phyloP scores from a whole-genome alignment of 2,888 invertebrate species.

The Sphaerophoria taeniata region DNA sequence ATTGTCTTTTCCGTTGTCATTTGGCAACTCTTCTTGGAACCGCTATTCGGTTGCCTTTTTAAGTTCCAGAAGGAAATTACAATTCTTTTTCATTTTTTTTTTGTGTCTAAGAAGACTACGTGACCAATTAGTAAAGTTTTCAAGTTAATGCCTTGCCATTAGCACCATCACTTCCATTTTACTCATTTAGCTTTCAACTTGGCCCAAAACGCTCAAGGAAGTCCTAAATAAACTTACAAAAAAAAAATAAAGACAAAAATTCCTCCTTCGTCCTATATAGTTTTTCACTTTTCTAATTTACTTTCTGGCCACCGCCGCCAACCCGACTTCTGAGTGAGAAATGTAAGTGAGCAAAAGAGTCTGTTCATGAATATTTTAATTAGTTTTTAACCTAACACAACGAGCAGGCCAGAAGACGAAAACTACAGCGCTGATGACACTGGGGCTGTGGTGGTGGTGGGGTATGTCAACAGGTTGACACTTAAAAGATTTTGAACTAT shows the following conservation, averaged over 20 bases:
- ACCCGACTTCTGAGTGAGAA: not conserved
- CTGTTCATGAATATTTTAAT: conserved; percentile 73
- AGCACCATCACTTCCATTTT: conserved; percentile 35
- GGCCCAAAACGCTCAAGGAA: not conserved
- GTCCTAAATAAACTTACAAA: conserved; percentile 21
- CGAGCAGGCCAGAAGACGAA: no score
- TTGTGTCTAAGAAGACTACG: conserved; percentile 46
- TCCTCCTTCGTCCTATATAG: conserved; percentile 6
- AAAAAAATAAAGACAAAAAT: conserved; percentile 28
- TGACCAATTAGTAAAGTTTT: conserved; percentile 69
- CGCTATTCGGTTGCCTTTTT: conserved; percentile 35
- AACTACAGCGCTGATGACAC: no score
- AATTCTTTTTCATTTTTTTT: conserved; percentile 1
- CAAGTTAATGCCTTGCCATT: conserved; percentile 50
- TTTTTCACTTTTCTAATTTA: conserved; percentile 43
- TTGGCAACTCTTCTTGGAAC: conserved; percentile 13
- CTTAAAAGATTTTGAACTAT: conserved; percentile 19
- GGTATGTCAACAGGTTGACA: conserved; percentile 60
- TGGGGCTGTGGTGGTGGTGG: not conserved
- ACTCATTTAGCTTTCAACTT: conserved; percentile 8
- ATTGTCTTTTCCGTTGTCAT: conserved; percentile 17
- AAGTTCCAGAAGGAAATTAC: conserved; percentile 17
- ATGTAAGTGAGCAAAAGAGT: conserved; percentile 35
- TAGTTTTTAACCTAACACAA: conserved; percentile 60
- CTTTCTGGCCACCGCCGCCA: not conserved